Evolutionary conservation across 2,113 vertebrate species (phyloP).

Genomic region (Gambusia affinis): DNA sequence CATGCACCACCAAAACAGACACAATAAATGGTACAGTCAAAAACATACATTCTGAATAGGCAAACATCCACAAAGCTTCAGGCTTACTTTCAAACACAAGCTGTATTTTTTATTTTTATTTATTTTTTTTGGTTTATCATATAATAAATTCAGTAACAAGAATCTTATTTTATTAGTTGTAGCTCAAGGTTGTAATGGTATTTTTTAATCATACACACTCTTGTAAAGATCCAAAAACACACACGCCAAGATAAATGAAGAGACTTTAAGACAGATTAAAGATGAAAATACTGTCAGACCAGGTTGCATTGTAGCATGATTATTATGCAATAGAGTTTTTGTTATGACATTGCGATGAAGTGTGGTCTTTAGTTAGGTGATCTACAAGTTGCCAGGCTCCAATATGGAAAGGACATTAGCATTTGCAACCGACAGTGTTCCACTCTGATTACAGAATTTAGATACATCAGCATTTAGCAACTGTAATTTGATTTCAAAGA

Average conservation of each 20-base stretch:
- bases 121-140: conserved; percentile 18
- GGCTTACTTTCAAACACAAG: conserved; percentile 44
- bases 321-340: not conserved
- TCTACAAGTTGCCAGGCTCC: not conserved
- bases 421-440: not conserved
- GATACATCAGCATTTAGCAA: not conserved
- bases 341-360: not conserved
- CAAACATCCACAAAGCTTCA: conserved; percentile 43
- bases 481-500: not conserved
- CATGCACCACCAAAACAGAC: conserved; percentile 47
- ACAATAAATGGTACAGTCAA: conserved; percentile 54
- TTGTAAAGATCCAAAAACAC: not conserved
- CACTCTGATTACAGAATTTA: not conserved
- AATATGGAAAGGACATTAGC: not conserved
- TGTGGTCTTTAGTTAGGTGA: not conserved
- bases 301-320: not conserved
- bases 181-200: not conserved
- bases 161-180: not conserved
- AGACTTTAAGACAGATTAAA: no score
- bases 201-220: not conserved
- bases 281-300: not conserved
- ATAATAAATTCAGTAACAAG: not conserved
- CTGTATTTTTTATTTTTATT: conserved; percentile 19
- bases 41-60: conserved; percentile 57
- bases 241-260: no score